Conservation (phyloP, 30 jellyfish, hydroid and myxozoan species). For the Aurelia aurita complex sp. Pacific region DNA sequence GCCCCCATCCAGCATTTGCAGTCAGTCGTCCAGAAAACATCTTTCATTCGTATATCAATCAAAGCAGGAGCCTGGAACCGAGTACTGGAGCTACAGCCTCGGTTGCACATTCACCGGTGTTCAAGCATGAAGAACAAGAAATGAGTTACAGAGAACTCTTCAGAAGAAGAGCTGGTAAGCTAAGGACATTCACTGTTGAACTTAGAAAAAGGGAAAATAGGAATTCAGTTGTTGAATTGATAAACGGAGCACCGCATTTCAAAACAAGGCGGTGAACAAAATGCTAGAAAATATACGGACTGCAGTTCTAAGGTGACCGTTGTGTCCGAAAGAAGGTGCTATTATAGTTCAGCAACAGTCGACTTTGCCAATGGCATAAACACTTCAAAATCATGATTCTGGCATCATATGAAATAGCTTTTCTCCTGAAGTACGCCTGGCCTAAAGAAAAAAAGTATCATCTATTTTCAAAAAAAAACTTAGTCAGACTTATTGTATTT, state of each 20-base stretch:
- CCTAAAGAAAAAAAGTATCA: too few species aligned
- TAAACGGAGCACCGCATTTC: background rate
- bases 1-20: constrained; percentile 9
- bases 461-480: too few species aligned
- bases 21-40: constrained; percentile 32
- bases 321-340: too few species aligned
- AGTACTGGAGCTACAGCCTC: background rate
- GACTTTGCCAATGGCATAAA: too few species aligned
- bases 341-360: too few species aligned
- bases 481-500: too few species aligned
- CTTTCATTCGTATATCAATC: constrained; percentile 26
- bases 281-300: too few species aligned
- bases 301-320: too few species aligned
- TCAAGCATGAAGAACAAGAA: constrained; percentile 38
- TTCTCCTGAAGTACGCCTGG: too few species aligned
- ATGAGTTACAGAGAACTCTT: constrained; percentile 46
- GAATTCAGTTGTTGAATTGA: background rate
- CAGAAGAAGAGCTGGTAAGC: constrained; percentile 53
- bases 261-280: too few species aligned
- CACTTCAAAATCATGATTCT: too few species aligned
- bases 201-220: background rate
- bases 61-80: constrained; percentile 38
- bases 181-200: background rate
- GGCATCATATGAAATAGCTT: background rate
- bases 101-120: constrained; percentile 13